Conservation (phyloP, 2,888 invertebrate species). For the Sinodicranocentrus sp. region DNA sequence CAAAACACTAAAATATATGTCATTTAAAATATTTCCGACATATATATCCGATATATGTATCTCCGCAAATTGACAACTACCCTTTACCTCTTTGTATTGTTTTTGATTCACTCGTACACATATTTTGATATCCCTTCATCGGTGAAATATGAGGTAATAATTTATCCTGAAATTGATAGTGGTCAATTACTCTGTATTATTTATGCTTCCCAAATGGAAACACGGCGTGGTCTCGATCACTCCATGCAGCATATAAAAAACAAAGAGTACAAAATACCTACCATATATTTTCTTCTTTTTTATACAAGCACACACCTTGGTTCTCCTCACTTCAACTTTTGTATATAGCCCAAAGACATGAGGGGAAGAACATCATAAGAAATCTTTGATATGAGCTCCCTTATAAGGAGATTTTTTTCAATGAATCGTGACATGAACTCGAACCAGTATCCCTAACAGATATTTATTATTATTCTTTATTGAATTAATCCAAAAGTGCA, state of each 20-base stretch:
- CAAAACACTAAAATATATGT: too few species aligned
- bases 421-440: constrained; percentile 73
- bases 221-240: not conserved
- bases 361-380: too few species aligned
- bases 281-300: not conserved
- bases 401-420: constrained; percentile 72
- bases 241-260: not conserved
- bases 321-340: too few species aligned
- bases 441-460: too few species aligned
- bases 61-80: too few species aligned
- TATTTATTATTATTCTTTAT: constrained; percentile 48
- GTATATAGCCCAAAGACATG: too few species aligned
- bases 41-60: too few species aligned
- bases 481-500: constrained; percentile 36
- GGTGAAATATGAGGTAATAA: constrained; percentile 72
- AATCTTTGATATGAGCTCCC: too few species aligned
- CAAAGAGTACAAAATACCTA: too few species aligned
- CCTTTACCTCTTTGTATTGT: too few species aligned
- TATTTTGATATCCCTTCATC: constrained; percentile 71
- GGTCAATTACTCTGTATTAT: constrained; percentile 73
- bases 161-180: constrained; percentile 72
- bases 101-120: too few species aligned
- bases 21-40: too few species aligned
- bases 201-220: constrained; percentile 56
- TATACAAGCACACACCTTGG: not conserved